Evolutionary conservation across 2,797 vertebrate genomes (phyloP), one percentile per base, ranked within the genome.

Genomic region (Momotus momota): DNA sequence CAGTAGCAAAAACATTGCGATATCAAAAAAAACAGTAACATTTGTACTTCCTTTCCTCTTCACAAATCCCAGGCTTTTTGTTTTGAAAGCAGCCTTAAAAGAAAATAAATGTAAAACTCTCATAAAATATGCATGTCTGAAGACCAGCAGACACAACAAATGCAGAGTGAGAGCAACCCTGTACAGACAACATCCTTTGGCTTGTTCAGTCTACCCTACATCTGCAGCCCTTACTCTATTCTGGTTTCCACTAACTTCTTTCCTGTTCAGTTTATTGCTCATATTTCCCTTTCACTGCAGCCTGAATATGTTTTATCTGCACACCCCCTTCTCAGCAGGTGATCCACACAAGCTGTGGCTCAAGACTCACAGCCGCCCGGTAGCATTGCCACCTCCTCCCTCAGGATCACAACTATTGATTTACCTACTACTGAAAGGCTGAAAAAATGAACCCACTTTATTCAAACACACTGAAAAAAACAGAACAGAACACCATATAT

Each of bases 11-110:
- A 65, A 2, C 17, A 65, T 1, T 11, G 7, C 6, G 33, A 49
- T 43, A n/a, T 9, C 6, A 40, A 77, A 70, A 19, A 8, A 0
- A 0, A 1, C 23, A 58, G 4, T 23, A 46, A 61, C 35, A 55
- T 57, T 66, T 40, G 13, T 31, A 57, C 14, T 86, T 83, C 14
- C 23, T 82, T 78, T 83, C 46, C 70, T 15, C 81, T 77, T 14
- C 74, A 62, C 6, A 78, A 81, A 67, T 69, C 7, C 14, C 9
- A 73, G 6, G 6, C 58, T 81, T 86, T 70, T 71, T 0, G 22
- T 65, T 86, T 78, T 29, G 45, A 74, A 88, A 88, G 73, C 3
- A 83, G 41, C 7, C 35, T 66, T 49, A 6, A 10, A 86, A 49
- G 15, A 55, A 71, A 78, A 65, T 9, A 3, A 81, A 48, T 15